Conservation (phyloP, 1,140 invertebrate genomes). For the Aphis craccivora region DNA sequence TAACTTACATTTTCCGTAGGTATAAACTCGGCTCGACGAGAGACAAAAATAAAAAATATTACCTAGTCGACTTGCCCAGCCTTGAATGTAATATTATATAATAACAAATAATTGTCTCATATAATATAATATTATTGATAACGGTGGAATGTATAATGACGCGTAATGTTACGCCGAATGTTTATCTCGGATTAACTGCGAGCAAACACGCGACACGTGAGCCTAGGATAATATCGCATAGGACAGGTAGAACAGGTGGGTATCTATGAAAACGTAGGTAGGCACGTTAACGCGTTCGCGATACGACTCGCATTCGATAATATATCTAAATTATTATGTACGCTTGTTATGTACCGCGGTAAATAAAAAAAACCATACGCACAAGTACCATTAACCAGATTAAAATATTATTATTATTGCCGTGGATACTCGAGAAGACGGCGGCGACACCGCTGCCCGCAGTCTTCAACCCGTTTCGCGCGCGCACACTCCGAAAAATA, state of each 20-base stretch:
- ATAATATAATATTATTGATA: background rate
- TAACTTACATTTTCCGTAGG: background rate
- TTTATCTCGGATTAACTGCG: background rate
- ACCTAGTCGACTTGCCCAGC: background rate
- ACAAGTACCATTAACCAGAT: background rate
- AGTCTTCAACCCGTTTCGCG: background rate
- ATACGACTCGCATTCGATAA: no score
- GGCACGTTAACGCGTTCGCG: background rate
- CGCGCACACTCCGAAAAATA: background rate
- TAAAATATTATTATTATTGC: background rate
- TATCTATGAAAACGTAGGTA: background rate
- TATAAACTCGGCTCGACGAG: background rate
- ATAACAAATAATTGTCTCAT: background rate
- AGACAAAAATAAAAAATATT: background rate
- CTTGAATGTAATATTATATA: background rate
- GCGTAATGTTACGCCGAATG: background rate
- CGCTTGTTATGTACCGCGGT: background rate
- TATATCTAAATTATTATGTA: no score
- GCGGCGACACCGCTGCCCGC: no score
- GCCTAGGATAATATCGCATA: background rate
- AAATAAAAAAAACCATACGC: background rate
- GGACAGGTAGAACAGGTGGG: no score
- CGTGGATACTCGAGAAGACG: background rate
- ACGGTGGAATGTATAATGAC: background rate
- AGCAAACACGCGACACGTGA: slow-evolving; percentile 3